These are phyloP conservation scores for Stichopus chloronotus DNA, from an alignment of 35 echinoderm and acorn worm species.

Conservation along the genomic window DNA sequence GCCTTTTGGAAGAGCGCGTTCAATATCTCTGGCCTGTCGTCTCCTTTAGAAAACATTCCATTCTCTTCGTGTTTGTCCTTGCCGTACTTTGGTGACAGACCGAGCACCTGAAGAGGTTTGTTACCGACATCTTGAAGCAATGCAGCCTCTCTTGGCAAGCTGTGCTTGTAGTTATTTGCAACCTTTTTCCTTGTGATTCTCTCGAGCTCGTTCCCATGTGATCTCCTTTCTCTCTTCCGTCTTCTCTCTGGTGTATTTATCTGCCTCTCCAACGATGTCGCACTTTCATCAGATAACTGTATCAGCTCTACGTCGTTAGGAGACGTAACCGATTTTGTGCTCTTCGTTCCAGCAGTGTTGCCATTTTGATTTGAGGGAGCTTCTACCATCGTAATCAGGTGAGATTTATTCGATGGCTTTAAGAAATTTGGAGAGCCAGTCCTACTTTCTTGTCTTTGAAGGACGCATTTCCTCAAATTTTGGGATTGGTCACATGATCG, in stretches of 20 bases:
- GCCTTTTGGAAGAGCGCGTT: conserved; percentile 44
- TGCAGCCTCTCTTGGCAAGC: background rate
- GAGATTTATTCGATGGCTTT: background rate
- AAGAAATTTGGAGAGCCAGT: background rate
- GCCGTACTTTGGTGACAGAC: conserved; percentile 38
- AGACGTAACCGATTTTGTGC: background rate
- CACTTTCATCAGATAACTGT: conserved; percentile 18
- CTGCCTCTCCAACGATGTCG: conserved; percentile 7
- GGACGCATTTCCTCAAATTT: background rate
- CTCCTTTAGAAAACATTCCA: conserved; percentile 26
- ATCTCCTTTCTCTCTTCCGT: background rate
- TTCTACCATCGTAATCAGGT: conserved; percentile 25
- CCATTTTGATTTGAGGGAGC: background rate
- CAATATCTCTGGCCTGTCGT: conserved; percentile 16
- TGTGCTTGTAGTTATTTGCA: background rate
- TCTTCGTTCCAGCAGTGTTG: background rate
- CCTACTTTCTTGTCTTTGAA: background rate
- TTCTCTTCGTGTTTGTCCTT: conserved; percentile 37
- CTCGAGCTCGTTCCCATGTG: background rate
- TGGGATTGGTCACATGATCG: background rate
- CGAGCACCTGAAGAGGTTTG: conserved; percentile 27
- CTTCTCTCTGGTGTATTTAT: conserved; percentile 26
- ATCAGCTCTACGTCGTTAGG: conserved; percentile 13
- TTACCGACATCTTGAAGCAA: conserved; percentile 19
- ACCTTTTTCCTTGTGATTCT: background rate